Conservation (phyloP, 2,888 invertebrate species). For the Sinodicranocentrus sp. region DNA sequence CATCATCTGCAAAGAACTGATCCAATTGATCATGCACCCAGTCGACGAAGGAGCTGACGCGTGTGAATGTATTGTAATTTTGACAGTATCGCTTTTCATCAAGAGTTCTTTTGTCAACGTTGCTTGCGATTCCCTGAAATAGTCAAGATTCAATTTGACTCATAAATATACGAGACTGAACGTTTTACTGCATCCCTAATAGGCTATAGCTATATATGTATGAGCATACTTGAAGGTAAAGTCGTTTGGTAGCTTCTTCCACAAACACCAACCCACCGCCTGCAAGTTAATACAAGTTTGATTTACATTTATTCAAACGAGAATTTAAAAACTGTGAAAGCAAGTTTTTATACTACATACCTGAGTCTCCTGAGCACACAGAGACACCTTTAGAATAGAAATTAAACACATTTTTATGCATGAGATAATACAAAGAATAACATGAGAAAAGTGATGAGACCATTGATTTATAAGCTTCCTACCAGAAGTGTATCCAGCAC, state of each 20-base stretch:
- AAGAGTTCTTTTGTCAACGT: conserved; percentile 66
- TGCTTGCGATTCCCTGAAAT: conserved; percentile 71
- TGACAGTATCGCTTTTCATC: conserved; percentile 67
- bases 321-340: background rate
- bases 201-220: background rate
- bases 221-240: conserved; percentile 64
- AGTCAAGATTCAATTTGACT: too few relatives aligned
- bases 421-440: too few relatives aligned
- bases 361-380: conserved; percentile 63
- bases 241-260: conserved; percentile 57
- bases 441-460: too few relatives aligned
- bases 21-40: conserved; percentile 69
- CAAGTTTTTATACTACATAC: conserved; percentile 19
- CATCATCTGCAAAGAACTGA: conserved; percentile 58
- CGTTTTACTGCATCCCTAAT: background rate
- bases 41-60: conserved; percentile 69
- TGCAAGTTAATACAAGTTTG: background rate
- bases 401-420: too few relatives aligned
- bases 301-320: conserved; percentile 5
- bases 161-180: background rate
- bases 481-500: conserved; percentile 69
- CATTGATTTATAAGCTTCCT: background rate
- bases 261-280: conserved; percentile 71
- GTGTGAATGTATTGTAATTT: conserved; percentile 72
- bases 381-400: conserved; percentile 66